Evolutionary conservation across 2,113 vertebrate species (phyloP).

Genomic region (Phaetusa simplex): DNA sequence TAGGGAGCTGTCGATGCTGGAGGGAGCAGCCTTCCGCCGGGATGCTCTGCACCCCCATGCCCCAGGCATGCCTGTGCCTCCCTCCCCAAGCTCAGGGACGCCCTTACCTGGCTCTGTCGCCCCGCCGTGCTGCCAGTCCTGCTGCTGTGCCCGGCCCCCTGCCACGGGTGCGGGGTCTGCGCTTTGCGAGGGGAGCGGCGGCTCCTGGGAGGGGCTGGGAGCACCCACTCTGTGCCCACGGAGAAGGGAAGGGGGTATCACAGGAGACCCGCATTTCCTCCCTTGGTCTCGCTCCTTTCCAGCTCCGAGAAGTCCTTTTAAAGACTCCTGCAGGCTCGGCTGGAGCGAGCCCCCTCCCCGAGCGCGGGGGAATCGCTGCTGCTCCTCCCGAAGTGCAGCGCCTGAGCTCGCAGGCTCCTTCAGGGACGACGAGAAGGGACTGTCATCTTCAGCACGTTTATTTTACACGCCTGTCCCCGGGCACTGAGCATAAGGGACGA

Average conservation of each 20-base stretch:
- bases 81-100: background rate
- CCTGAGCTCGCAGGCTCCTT: no score
- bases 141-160: background rate
- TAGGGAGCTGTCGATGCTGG: background rate
- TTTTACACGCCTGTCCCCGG: background rate
- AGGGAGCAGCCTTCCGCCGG: background rate
- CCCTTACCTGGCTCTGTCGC: background rate
- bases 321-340: background rate
- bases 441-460: fast-evolving
- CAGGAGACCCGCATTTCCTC: background rate
- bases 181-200: background rate
- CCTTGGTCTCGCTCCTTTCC: background rate
- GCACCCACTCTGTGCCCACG: background rate
- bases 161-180: background rate
- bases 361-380: background rate
- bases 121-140: background rate
- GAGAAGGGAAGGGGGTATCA: background rate
- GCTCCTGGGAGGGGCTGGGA: background rate
- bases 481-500: background rate
- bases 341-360: background rate
- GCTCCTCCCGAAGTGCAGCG: fast-evolving
- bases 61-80: background rate
- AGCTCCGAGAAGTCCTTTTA: background rate
- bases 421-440: background rate
- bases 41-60: background rate